These are phyloP conservation scores for Drosophila ficusphila DNA, from an alignment of 1,140 invertebrate genomes.

Conservation along the genomic window DNA sequence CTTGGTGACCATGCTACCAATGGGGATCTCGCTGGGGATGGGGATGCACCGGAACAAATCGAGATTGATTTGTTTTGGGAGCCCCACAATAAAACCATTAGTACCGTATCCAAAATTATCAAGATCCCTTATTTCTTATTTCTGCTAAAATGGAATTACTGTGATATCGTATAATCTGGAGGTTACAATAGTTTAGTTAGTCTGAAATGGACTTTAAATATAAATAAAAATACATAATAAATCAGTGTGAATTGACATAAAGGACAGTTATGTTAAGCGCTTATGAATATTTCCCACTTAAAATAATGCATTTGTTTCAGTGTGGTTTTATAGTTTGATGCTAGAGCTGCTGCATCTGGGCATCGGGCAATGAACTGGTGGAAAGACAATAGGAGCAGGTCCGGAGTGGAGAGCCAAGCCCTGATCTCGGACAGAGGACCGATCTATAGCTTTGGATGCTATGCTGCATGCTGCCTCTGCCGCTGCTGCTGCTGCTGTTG, in stretches of 20 bases:
- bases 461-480: constrained; percentile 32
- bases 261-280: too few species aligned
- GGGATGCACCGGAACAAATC: constrained; percentile 8
- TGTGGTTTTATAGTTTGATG: constrained; percentile 18
- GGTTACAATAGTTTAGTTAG: too few species aligned
- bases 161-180: too few species aligned
- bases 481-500: constrained; percentile 15
- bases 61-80: neutral
- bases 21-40: constrained; percentile 13
- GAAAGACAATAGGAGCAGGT: constrained; percentile 74
- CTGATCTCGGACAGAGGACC: constrained; percentile 8
- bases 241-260: too few species aligned
- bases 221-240: too few species aligned
- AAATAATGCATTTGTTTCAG: neutral
- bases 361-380: constrained; percentile 66
- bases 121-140: too few species aligned
- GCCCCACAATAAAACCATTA: too few species aligned
- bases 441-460: constrained; percentile 29
- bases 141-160: too few species aligned
- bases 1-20: constrained; percentile 43
- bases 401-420: constrained; percentile 17
- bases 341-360: constrained; percentile 53
- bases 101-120: too few species aligned
- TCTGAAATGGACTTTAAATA: too few species aligned
- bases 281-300: too few species aligned